Evolutionary conservation across 2,113 vertebrate genomes (phyloP).

Genomic region (Thomomys bottae): DNA sequence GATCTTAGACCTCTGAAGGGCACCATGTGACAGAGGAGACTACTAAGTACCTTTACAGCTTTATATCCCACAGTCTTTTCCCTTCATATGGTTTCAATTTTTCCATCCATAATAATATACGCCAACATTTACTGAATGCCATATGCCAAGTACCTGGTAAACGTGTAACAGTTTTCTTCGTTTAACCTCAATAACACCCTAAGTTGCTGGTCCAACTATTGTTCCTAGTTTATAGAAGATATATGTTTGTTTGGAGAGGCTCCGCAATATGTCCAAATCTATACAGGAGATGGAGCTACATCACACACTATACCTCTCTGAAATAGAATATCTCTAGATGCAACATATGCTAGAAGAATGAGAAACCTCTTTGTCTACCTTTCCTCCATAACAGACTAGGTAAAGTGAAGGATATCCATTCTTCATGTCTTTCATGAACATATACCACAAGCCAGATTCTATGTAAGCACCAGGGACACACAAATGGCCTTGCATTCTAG

Average conservation of each 20-base stretch:
- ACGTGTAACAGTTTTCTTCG: neutral
- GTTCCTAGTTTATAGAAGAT: constrained; percentile 13
- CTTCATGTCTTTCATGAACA: neutral
- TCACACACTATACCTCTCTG: neutral
- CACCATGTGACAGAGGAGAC: neutral
- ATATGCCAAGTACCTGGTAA: neutral
- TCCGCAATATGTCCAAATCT: neutral
- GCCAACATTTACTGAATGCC: constrained; percentile 11
- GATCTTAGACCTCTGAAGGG: neutral
- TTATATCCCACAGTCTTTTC: neutral
- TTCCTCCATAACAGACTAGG: neutral
- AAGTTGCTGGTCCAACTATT: neutral
- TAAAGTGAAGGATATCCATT: neutral
- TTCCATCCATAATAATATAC: constrained; percentile 32
- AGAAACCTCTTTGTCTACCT: neutral
- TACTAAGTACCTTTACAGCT: neutral
- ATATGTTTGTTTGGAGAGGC: neutral
- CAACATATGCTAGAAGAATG: neutral
- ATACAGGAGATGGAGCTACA: neutral
- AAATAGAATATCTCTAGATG: neutral
- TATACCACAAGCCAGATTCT: neutral
- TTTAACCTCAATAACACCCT: constrained; percentile 25
- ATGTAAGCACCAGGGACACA: neutral
- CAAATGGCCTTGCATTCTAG: neutral
- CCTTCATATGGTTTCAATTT: neutral